Evolutionary conservation across 2,797 vertebrate genomes (phyloP).

Genomic region (Crenichthys baileyi): DNA sequence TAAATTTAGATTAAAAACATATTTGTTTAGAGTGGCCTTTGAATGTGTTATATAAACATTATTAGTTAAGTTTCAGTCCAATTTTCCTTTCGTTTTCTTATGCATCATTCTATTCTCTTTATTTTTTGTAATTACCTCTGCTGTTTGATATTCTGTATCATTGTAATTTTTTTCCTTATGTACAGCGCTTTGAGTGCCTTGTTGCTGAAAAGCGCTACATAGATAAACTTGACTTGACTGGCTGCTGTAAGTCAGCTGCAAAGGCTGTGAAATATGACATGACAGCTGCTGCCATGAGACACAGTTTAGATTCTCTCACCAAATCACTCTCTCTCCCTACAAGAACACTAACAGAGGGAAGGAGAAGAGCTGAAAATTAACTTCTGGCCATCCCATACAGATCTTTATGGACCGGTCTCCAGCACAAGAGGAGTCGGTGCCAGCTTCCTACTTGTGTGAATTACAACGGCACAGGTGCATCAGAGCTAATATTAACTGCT

Average conservation of each 20-base stretch:
- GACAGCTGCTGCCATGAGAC: conserved; percentile 59
- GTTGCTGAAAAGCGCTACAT: no score
- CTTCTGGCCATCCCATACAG: neutral
- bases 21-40: no score
- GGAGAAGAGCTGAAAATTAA: conserved; percentile 58
- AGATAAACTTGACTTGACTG: no score
- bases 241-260: conserved; percentile 31
- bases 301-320: conserved; percentile 21
- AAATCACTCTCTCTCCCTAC: neutral
- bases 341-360: neutral
- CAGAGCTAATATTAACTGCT: conserved; percentile 64
- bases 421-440: conserved; percentile 39
- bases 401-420: conserved; percentile 40
- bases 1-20: no score
- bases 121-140: no score
- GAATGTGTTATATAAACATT: no score
- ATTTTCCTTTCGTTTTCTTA: no score
- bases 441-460: conserved; percentile 48
- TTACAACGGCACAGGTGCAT: conserved; percentile 51
- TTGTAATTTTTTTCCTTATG: no score
- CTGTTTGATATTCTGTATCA: no score
- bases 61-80: no score
- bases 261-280: conserved; percentile 60
- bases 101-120: no score
- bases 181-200: no score